Conservation (phyloP, 1,140 invertebrate genomes). For the Venturia canescens region DNA sequence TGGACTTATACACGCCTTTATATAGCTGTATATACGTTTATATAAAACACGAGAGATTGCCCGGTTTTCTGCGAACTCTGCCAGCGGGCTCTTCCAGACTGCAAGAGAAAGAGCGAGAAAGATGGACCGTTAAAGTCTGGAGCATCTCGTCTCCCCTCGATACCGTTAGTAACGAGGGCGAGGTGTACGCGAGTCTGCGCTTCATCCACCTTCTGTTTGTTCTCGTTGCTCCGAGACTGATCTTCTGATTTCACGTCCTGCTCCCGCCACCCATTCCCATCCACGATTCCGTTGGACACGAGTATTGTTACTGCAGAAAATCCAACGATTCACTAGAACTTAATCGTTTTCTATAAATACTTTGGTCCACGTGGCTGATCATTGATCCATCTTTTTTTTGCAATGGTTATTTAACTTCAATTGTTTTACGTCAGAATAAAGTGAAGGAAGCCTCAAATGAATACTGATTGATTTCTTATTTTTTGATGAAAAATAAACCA, state of each 20-base stretch:
- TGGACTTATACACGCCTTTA: background rate
- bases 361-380: background rate
- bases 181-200: background rate
- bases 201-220: background rate
- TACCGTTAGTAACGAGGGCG: slow-evolving; percentile 43
- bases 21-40: background rate
- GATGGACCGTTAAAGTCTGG: slow-evolving; percentile 39
- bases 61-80: slow-evolving; percentile 36
- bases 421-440: too few relatives aligned
- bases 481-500: too few relatives aligned
- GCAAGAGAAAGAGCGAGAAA: slow-evolving; percentile 31
- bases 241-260: background rate
- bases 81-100: slow-evolving; percentile 33
- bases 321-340: background rate
- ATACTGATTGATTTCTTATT: too few relatives aligned
- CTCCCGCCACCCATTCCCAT: background rate
- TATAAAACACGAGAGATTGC: slow-evolving; percentile 14
- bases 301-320: background rate
- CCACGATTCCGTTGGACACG: slow-evolving; percentile 7
- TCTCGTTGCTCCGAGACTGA: background rate
- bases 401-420: too few relatives aligned
- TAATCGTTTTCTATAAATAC: background rate
- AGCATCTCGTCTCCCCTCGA: background rate
- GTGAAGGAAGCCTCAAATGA: too few relatives aligned
- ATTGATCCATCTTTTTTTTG: too few relatives aligned